phyloP scores from a whole-genome alignment of 2,888 invertebrate species.

The Cremastinae sp. region DNA sequence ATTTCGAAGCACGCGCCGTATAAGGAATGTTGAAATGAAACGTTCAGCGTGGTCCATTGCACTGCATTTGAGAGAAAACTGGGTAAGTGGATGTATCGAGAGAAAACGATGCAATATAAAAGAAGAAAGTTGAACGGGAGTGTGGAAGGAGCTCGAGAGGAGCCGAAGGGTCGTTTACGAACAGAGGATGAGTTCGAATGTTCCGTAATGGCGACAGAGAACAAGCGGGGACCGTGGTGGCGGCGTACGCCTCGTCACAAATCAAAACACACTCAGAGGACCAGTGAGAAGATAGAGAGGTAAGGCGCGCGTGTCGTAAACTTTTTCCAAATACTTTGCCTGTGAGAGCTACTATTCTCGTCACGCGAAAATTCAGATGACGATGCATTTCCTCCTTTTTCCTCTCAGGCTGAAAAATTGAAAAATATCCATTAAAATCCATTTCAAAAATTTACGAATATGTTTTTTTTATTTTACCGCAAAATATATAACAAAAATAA shows the following conservation, averaged over 20 bases:
- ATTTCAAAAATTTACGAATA: too few species aligned
- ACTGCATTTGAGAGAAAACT: conserved; percentile 29
- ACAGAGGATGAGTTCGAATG: neutral
- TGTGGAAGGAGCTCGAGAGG: conserved; percentile 22
- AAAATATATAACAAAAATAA: too few species aligned
- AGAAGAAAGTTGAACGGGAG: conserved; percentile 4
- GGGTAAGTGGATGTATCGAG: conserved; percentile 27
- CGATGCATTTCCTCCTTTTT: conserved; percentile 2
- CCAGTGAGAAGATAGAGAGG: conserved; percentile 33
- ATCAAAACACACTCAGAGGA: conserved; percentile 60
- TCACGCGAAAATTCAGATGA: conserved; percentile 12
- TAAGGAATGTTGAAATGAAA: conserved; percentile 4
- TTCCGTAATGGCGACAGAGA: conserved; percentile 20
- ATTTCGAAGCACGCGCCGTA: too few species aligned
- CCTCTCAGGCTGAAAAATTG: neutral
- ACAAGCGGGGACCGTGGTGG: conserved; percentile 35
- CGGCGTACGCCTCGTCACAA: conserved; percentile 73
- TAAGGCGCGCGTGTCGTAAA: conserved; percentile 61
- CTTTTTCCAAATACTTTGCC: conserved; percentile 59
- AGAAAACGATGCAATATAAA: conserved; percentile 28
- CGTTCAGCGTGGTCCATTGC: conserved; percentile 46
- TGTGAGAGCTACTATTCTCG: conserved; percentile 12
- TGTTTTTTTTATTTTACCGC: too few species aligned
- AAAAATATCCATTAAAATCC: neutral
- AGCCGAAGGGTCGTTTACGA: conserved; percentile 1